Base-by-base conservation (phyloP, 1,140 invertebrate genomes). In the Acromyrmex echinatior region DNA sequence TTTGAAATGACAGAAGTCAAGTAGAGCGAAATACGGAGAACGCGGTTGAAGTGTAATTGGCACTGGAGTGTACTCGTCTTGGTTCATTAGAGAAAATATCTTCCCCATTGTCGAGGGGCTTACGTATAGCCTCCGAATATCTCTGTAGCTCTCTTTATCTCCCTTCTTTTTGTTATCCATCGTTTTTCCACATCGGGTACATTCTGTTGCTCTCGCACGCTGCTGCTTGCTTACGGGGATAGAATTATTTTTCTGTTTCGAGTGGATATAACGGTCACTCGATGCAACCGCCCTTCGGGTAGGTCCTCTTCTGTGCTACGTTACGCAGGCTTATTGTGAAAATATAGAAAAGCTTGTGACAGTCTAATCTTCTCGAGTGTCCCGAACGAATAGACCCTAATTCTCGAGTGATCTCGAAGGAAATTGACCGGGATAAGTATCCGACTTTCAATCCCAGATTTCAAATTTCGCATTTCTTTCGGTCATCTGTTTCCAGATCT, bases 81-180 rank as follows among this genome's bases (percentile, higher is more conserved):
- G 94, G 94, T 95, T 95, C 95, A 95, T 95, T 95, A 95, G 95
- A 95, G 94, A 95, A 95, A 95, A 95, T 95, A 95, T 95, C 94
- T 93, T 94, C 94, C 93, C 94, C 91, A 94, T 95, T 95, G 94
- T 95, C 90, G 90, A 94, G 94, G 91, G 92, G 92, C 93, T 95
- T 93, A 94, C 89, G 90, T 90, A 70, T 70, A 88, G 88, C 92
- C 76, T 78, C 66, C 65, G 12, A 4, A 53, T 86, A 62, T 85
- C 62, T 84, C 60, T 68, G 21, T 86, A 73, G 45, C 51, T 84
- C 77, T 86, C 65, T 84, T 39, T n/a, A 14, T 82, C 18, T 65
- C 25, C 45, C 78, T 86, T 82, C 35, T 66, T 85, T 74, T 49
- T 60, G 28, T n/a, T 60, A 35, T 79, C 62, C 39, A 66, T 28